Evolutionary conservation across 1,140 invertebrate genomes (phyloP), one percentile per base, ranked within the genome.

Genomic region (Helicorthomorpha holstii): DNA sequence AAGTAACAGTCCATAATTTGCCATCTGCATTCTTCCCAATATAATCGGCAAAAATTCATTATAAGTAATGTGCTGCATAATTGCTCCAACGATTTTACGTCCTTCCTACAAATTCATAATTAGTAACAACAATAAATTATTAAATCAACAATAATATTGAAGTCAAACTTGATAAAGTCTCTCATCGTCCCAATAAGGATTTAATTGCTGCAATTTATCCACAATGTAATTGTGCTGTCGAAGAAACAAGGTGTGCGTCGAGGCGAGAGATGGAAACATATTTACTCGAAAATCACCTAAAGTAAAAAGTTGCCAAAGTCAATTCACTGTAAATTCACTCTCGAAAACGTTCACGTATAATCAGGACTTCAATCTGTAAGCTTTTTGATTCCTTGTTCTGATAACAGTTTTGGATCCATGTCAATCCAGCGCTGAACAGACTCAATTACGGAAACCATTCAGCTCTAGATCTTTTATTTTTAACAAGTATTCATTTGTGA

Each of bases 51-150:
- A 61, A 79, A 84, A 97, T 61, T 93, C 84, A 27, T 69, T 66
- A 63, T 85, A 93, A 0, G 85, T 87, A 41, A 96, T 86, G 58
- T 87, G 82, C 58, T 94, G 88, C 58, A 94, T 77, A 60, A 85
- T 75, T 27, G 88, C 89, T 1, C 83, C 77, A 1, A 93, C 81
- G 23, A 93, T 80, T 49, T 79, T 75, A 55, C 87, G 75, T 0
- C 86, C 75, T 61, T 91, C 84, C 60, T 67, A 56, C 4, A 22
- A 63, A 12, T 59, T 12, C 19, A 7, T 10, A 7, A 12, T 46
- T 7, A 10, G 10, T 46, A 25, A 41, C 47, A 22, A 12, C 25
- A 34, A 22, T 14, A 41, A 41, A 49, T 49, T 16, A 49, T 10
- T 12, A 22, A n/a, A n/a, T n/a, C n/a, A n/a, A n/a, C n/a, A n/a